Conservation (phyloP, 2,113 vertebrate genomes). For the Cathartes aura region DNA sequence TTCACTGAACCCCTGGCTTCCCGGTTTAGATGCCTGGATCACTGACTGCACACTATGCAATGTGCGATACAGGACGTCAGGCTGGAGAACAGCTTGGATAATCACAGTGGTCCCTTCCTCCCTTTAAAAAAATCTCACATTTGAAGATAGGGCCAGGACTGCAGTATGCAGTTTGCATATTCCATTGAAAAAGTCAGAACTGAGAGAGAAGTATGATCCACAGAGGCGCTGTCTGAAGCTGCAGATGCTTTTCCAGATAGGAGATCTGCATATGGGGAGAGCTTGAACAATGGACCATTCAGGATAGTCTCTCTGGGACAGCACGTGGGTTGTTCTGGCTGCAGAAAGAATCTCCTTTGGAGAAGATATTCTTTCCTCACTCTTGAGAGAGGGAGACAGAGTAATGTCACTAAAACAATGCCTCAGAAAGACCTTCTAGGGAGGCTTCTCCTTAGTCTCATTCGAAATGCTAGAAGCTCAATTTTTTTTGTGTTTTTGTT, state of each 20-base stretch:
- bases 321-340: not conserved
- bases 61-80: not conserved
- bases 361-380: conserved; percentile 60
- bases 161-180: not conserved
- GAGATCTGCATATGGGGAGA: conserved; percentile 22
- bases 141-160: not conserved
- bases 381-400: conserved; percentile 25
- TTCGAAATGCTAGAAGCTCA: conserved; percentile 32
- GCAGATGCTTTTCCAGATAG: conserved; percentile 60
- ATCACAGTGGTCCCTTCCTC: not conserved
- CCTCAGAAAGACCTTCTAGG: conserved; percentile 42
- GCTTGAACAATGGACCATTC: conserved; percentile 46
- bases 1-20: not conserved
- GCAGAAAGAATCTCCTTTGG: conserved; percentile 44
- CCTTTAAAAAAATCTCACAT: not conserved
- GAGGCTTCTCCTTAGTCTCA: not conserved
- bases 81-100: not conserved
- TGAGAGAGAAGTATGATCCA: not conserved
- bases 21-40: not conserved
- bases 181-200: not conserved
- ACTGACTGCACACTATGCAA: not conserved
- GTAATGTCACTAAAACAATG: conserved; percentile 58
- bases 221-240: conserved; percentile 23
- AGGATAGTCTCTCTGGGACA: conserved; percentile 39
- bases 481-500: not conserved